A percentile compares a stretch with the other conserved stretches of the same genome.
Evolutionary conservation across 2,888 invertebrate species (phyloP).

Genomic region (Bombylius discolor): DNA sequence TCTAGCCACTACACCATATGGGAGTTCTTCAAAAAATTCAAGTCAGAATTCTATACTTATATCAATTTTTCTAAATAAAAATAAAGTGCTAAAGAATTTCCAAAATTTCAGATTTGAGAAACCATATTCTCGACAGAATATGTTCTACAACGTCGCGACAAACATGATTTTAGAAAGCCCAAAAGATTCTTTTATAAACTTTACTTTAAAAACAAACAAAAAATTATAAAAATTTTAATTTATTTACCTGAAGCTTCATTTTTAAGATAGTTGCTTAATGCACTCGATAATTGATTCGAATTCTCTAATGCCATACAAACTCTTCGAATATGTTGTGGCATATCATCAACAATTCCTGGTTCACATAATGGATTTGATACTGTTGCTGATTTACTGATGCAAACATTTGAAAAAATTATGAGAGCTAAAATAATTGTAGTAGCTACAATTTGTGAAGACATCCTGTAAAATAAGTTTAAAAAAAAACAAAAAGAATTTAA

Average conservation of each 20-base stretch:
- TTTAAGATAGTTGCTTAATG: slow-evolving; percentile 32
- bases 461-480: slow-evolving; percentile 16
- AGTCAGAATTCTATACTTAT: too few species aligned
- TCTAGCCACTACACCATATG: slow-evolving; percentile 39
- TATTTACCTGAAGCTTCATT: slow-evolving; percentile 34
- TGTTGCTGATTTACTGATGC: slow-evolving; percentile 13
- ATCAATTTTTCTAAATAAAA: too few species aligned
- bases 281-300: slow-evolving; percentile 31
- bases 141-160: too few species aligned
- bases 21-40: slow-evolving; percentile 16
- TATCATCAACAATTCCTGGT: slow-evolving; percentile 42
- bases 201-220: too few species aligned
- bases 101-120: too few species aligned
- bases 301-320: slow-evolving; percentile 43
- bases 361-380: slow-evolving; percentile 43
- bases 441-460: slow-evolving; percentile 28
- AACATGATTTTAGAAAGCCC: too few species aligned
- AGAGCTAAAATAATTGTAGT: slow-evolving; percentile 17
- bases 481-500: background rate
- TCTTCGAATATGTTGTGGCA: slow-evolving; percentile 43
- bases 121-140: too few species aligned
- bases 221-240: background rate
- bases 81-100: too few species aligned
- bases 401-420: slow-evolving; percentile 17
- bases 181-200: too few species aligned